Percentiles rank a stretch among this genome's conserved stretches.
Conservation (phyloP, 2,113 vertebrate species). For the Rhynchomys soricoides region DNA sequence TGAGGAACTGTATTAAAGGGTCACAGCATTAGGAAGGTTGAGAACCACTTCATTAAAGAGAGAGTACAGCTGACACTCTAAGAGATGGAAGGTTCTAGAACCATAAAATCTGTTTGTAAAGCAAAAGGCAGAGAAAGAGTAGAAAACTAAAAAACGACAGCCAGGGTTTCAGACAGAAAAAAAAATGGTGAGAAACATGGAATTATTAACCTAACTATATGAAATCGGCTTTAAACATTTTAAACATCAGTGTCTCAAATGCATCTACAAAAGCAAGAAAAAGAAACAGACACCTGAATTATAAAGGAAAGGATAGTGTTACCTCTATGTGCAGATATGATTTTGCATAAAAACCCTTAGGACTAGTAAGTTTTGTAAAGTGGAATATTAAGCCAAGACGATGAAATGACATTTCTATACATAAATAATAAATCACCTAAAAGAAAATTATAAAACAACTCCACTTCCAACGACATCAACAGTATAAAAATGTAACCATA, state of each 20-base stretch:
- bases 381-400: neutral
- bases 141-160: neutral
- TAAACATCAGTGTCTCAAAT: neutral
- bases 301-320: neutral
- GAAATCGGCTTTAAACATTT: neutral
- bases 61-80: neutral
- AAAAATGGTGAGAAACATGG: neutral
- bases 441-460: neutral
- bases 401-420: neutral
- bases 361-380: neutral
- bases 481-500: neutral
- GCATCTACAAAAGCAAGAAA: neutral
- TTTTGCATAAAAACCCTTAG: neutral
- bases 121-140: neutral
- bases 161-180: neutral
- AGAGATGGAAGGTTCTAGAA: neutral
- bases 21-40: neutral
- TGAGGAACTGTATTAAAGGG: neutral
- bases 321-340: neutral
- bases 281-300: neutral
- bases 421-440: neutral
- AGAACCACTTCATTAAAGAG: neutral
- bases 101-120: neutral
- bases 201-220: neutral
- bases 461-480: neutral